Evolutionary conservation across 2,113 vertebrate species (phyloP).

Genomic region (Antigone vipio): DNA sequence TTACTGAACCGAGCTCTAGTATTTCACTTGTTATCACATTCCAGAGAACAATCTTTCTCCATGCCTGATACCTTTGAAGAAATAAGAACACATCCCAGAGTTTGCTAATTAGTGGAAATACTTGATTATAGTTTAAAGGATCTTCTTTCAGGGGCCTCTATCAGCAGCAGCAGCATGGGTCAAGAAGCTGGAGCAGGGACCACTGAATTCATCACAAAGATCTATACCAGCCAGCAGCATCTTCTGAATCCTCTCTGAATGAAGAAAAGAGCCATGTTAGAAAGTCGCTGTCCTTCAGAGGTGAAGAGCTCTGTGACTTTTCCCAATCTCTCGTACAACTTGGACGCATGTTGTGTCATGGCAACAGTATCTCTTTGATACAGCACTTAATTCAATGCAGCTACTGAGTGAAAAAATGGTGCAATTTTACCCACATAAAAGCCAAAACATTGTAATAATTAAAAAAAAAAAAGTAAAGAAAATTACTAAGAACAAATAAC

Average conservation of each 20-base stretch:
- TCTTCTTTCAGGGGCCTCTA: not conserved
- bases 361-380: not conserved
- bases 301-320: not conserved
- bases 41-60: not conserved
- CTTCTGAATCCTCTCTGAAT: not conserved
- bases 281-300: not conserved
- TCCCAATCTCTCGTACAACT: not conserved
- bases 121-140: not conserved
- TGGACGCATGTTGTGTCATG: not conserved
- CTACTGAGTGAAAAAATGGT: not conserved
- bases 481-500: not conserved
- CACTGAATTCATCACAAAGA: not conserved
- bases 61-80: not conserved
- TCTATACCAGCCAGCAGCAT: not conserved
- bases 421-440: not conserved
- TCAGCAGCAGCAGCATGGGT: not conserved
- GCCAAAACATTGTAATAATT: not conserved
- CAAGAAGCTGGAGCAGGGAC: not conserved
- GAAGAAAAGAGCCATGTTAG: not conserved
- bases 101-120: not conserved
- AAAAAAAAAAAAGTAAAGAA: not conserved
- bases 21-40: not conserved
- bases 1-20: not conserved
- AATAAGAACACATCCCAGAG: not conserved
- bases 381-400: not conserved